Conservation (phyloP, 2,113 vertebrate species). For the Orcinus orca region DNA sequence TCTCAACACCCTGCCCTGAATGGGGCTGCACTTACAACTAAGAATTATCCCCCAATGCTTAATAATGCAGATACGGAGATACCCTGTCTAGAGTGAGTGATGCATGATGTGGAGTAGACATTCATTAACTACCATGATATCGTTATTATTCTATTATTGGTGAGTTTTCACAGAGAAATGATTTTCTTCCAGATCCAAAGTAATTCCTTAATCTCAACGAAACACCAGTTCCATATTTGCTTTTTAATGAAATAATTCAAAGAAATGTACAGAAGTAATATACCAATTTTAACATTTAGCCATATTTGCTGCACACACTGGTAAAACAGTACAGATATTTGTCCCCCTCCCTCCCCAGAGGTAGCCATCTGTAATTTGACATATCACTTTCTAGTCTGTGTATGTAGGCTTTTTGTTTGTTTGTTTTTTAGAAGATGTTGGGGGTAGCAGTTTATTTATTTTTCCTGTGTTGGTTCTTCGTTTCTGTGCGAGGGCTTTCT, state of each 20-base stretch:
- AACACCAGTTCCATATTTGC: background rate
- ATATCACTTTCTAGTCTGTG: background rate
- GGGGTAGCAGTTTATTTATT: too few relatives aligned
- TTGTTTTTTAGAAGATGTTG: too few relatives aligned
- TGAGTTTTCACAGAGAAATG: background rate
- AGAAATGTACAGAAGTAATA: too few relatives aligned
- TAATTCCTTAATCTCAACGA: background rate
- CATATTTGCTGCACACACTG: too few relatives aligned
- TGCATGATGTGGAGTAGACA: too few relatives aligned
- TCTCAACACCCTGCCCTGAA: too few relatives aligned
- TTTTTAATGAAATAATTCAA: background rate
- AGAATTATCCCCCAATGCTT: too few relatives aligned
- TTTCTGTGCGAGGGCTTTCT: too few relatives aligned
- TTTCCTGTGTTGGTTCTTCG: too few relatives aligned
- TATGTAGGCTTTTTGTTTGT: too few relatives aligned
- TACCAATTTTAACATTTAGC: background rate
- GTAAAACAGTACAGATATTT: background rate
- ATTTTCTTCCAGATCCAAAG: background rate
- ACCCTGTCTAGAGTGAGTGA: too few relatives aligned
- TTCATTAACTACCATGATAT: background rate
- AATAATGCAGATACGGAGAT: background rate
- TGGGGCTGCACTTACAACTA: too few relatives aligned
- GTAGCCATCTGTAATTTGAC: background rate
- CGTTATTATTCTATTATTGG: background rate
- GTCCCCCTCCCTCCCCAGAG: background rate